These are phyloP conservation scores for Aethina tumida DNA, from an alignment of 1,140 invertebrate species.

Conservation along the genomic window DNA sequence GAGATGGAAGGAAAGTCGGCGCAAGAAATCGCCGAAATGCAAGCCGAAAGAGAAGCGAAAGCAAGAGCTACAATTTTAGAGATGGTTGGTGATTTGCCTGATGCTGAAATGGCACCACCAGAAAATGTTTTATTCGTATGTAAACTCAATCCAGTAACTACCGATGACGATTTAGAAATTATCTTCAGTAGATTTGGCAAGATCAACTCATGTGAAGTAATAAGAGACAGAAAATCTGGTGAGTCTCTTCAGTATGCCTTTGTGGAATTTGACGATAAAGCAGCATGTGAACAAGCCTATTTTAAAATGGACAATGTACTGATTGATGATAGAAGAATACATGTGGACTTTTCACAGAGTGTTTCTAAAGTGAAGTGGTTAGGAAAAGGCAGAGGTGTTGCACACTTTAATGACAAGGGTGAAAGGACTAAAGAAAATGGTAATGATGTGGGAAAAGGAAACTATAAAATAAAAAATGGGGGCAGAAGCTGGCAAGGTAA, in stretches of 20 bases:
- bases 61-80: slow-evolving; percentile 95
- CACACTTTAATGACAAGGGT: slow-evolving; percentile 35
- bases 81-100: slow-evolving; percentile 96
- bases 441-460: slow-evolving; percentile 20
- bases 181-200: slow-evolving; percentile 96
- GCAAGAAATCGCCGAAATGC: slow-evolving; percentile 79
- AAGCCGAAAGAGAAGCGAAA: slow-evolving; percentile 87
- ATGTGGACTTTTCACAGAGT: slow-evolving; percentile 99
- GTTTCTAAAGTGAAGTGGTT: slow-evolving; percentile 87
- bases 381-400: slow-evolving; percentile 69
- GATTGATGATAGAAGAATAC: slow-evolving; percentile 96
- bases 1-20: slow-evolving; percentile 75
- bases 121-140: slow-evolving; percentile 99
- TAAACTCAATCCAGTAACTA: slow-evolving; percentile 99
- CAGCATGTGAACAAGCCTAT: slow-evolving; percentile 96
- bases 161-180: slow-evolving; percentile 93
- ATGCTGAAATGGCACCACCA: slow-evolving; percentile 94
- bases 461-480: slow-evolving; percentile 12
- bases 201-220: slow-evolving; percentile 94
- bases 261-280: slow-evolving; percentile 92
- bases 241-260: slow-evolving; percentile 99
- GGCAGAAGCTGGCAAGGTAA: slow-evolving; percentile 6
- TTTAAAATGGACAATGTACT: slow-evolving; percentile 99
- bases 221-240: slow-evolving; percentile 83
- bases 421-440: slow-evolving; percentile 9